Base-by-base conservation (phyloP, 1,140 invertebrate species). In the Acromyrmex echinatior region DNA sequence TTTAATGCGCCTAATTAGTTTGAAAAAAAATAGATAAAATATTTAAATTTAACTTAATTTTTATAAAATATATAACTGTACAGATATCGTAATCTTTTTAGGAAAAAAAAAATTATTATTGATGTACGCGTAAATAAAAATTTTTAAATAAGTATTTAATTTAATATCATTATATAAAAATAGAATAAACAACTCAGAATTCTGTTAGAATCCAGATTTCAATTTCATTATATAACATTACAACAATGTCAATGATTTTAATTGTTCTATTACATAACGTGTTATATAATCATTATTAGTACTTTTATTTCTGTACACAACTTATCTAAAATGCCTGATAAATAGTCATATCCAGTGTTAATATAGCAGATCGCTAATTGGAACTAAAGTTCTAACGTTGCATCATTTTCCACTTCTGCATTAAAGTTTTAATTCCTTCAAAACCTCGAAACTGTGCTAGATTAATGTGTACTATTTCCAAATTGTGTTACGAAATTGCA, bases 341-440 rank as follows among this genome's bases (percentile, higher is more conserved):
- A 79, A 53, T 80, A 68, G n/a, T 35, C 9, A 68, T 80, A 65
- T n/a, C 5, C 4, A 14, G 39, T 51, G 14, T 35, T 79, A 6
- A 66, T 28, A 9, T 25, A 25, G 31, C n/a, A 35, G 3, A 56
- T 39, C 2, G 10, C 31, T 56, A 70, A 53, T 56, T 80, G 2
- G 1, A 35, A 28, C 14, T 71, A 25, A 70, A 81, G 1, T 53
- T 56, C 18, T 28, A 68, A n/a, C 3, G 25, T 31, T n/a, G 31
- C 9, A 53, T 56, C n/a, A 12, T 35, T 49, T 68, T 53, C 49
- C 6, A 49, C 35, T 65, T 6, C 21, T 21, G 25, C n/a, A 39
- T 82, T 25, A 56, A 62, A 74, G 70, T 84, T 84, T 63, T 74
- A 84, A 82, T 74, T 63, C 25, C 35, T 60, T 62, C 21, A 16